phyloP scores from a whole-genome alignment of 2,888 invertebrate species.

The Amaurobius ferox region DNA sequence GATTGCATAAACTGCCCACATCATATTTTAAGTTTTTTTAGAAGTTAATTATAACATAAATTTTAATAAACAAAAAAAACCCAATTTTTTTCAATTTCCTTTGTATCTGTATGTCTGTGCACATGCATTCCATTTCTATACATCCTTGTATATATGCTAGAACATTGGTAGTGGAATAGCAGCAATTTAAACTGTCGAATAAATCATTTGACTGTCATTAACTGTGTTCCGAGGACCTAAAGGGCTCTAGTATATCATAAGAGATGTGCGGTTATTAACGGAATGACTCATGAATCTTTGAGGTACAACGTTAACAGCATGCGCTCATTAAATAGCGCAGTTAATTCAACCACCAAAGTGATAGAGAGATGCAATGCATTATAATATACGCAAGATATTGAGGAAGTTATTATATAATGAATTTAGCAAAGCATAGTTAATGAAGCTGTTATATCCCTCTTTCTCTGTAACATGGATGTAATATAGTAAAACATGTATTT shows the following conservation, averaged over 20 bases:
- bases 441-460: not conserved
- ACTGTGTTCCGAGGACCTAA: not conserved
- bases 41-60: no score
- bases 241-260: not conserved
- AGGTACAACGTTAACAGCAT: conserved; percentile 25
- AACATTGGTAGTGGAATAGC: not conserved
- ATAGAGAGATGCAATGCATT: conserved; percentile 28
- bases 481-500: no score
- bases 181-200: not conserved
- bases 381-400: not conserved
- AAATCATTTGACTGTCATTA: not conserved
- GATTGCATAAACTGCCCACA: no score
- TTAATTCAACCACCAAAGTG: conserved; percentile 15
- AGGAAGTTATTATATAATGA: not conserved
- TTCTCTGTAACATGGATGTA: no score
- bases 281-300: conserved; percentile 22
- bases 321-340: conserved; percentile 19
- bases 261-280: conserved; percentile 24
- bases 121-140: no score
- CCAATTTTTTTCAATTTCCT: no score
- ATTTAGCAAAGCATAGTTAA: not conserved
- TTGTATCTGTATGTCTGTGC: no score
- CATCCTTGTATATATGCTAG: not conserved
- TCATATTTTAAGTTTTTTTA: no score
- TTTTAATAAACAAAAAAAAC: no score